Evolutionary conservation across 2,797 vertebrate species (phyloP).

Genomic region (Merluccius polli): DNA sequence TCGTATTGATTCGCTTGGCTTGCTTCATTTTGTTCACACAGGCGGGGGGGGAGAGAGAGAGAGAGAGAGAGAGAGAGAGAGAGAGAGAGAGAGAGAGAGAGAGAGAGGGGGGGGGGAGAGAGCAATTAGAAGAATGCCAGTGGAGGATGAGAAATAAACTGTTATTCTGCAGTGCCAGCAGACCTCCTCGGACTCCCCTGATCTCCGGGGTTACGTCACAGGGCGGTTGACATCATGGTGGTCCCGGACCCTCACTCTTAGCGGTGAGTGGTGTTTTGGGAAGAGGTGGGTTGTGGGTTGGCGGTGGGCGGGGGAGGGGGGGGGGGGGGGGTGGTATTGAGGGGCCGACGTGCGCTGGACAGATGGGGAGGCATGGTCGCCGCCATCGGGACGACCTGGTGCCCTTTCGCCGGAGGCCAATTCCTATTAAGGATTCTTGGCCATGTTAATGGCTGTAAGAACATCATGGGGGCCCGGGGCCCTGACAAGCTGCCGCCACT

Average conservation of each 20-base stretch:
- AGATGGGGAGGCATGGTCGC: background rate
- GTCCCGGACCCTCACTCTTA: background rate
- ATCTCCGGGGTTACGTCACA: background rate
- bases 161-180: slow-evolving; percentile 17
- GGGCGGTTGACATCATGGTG: background rate
- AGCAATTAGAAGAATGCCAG: slow-evolving; percentile 54
- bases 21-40: slow-evolving; percentile 70
- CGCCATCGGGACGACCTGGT: slow-evolving; percentile 35
- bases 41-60: slow-evolving; percentile 27
- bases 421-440: slow-evolving; percentile 73
- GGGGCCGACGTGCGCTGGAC: background rate
- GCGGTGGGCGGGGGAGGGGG: too few species aligned
- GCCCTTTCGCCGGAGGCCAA: slow-evolving; percentile 65
- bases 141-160: slow-evolving; percentile 23
- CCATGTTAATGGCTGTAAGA: slow-evolving; percentile 77
- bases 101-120: slow-evolving; percentile 35
- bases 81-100: slow-evolving; percentile 36
- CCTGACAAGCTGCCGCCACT: slow-evolving; percentile 71
- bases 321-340: too few species aligned
- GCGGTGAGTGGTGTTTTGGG: background rate
- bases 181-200: background rate
- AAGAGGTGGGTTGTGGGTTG: background rate
- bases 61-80: slow-evolving; percentile 33
- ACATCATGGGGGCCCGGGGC: slow-evolving; percentile 67
- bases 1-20: slow-evolving; percentile 72